Conservation (phyloP, 2,113 vertebrate genomes). For the Mormyrus lacerda region DNA sequence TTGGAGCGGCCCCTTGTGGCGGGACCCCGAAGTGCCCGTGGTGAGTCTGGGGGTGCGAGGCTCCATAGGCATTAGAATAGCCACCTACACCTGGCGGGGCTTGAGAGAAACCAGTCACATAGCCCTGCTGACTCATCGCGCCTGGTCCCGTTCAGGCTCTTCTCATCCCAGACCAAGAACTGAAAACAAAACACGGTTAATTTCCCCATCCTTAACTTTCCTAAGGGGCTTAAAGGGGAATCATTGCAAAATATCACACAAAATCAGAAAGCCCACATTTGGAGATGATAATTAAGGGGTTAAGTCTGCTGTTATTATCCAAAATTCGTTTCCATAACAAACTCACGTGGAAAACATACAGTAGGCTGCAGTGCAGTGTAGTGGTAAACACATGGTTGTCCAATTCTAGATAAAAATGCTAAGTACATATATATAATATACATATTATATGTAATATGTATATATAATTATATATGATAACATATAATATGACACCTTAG, state of each 20-base stretch:
- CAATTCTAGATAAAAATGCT: background rate
- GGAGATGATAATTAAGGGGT: background rate
- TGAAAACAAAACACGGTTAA: background rate
- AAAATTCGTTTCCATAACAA: background rate
- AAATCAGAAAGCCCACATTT: background rate
- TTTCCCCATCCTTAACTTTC: background rate
- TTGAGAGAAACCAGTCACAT: constrained; percentile 83
- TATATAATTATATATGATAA: background rate
- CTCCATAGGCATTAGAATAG: constrained; percentile 68
- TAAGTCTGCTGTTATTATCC: background rate
- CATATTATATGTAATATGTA: too few species aligned
- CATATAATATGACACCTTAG: background rate
- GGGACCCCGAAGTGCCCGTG: constrained; percentile 76
- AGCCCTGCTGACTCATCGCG: constrained; percentile 91
- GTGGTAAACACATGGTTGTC: background rate
- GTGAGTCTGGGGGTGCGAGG: constrained; percentile 45
- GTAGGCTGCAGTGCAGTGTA: background rate
- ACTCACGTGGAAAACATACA: background rate
- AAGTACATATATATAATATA: background rate
- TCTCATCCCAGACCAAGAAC: constrained; percentile 54
- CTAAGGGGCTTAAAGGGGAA: background rate
- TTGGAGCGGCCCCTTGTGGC: constrained; percentile 52
- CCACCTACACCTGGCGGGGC: constrained; percentile 77
- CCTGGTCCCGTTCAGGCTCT: constrained; percentile 31
- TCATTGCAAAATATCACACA: background rate